Conservation (phyloP, 2,113 vertebrate genomes). For the Neolamprologus kungweensis region DNA sequence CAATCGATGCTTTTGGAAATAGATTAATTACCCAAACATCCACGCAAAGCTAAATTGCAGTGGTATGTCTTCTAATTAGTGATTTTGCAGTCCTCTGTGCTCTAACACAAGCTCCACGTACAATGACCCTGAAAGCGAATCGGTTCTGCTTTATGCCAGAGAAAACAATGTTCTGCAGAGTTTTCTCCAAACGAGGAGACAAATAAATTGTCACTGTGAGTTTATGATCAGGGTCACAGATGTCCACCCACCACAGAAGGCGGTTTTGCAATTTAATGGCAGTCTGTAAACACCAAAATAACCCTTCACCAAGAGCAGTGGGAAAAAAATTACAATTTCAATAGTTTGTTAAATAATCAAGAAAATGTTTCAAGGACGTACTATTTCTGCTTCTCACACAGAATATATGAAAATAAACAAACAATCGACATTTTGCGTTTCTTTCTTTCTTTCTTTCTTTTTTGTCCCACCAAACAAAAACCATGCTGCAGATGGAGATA, state of each 20-base stretch:
- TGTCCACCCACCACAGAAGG: not conserved
- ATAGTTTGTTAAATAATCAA: not conserved
- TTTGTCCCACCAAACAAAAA: not conserved
- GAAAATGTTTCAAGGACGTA: not conserved
- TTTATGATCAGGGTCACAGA: conserved; percentile 5
- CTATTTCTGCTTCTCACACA: not conserved
- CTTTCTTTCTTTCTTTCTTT: not conserved
- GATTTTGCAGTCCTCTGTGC: not conserved
- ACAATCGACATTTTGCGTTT: not conserved
- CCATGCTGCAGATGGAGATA: not conserved
- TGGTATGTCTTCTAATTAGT: not conserved
- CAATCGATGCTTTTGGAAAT: not conserved
- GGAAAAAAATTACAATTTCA: not conserved
- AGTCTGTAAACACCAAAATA: not conserved
- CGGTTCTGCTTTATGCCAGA: not conserved
- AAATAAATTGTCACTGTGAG: not conserved
- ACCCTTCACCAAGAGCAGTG: not conserved
- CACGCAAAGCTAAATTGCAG: not conserved
- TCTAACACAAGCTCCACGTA: not conserved
- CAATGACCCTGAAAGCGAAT: not conserved
- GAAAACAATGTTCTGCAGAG: not conserved
- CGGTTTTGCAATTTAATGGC: not conserved
- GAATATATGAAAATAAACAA: not conserved
- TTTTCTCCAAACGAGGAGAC: not conserved
- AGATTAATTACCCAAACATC: not conserved